Evolutionary conservation across 2,113 vertebrate genomes (phyloP).

Genomic region (Larimichthys polyactis): DNA sequence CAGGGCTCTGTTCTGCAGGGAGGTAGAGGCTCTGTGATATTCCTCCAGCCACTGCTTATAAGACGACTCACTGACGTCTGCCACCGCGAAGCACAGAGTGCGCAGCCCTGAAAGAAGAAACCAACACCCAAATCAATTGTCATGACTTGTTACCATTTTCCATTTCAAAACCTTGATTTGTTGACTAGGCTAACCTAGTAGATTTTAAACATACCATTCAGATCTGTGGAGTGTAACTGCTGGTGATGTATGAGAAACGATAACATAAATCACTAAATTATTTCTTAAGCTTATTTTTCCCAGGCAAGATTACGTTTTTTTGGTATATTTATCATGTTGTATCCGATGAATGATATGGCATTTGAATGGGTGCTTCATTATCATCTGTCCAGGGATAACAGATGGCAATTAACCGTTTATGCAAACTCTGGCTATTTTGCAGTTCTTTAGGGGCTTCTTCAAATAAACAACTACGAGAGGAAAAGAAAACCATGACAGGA

Average conservation of each 20-base stretch:
- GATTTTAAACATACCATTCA: neutral
- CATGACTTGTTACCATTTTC: neutral
- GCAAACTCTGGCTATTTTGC: neutral
- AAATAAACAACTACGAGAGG: no score
- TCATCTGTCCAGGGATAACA: neutral
- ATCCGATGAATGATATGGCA: neutral
- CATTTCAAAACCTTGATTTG: neutral
- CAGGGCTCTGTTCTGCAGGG: constrained; percentile 93
- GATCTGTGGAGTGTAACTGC: neutral
- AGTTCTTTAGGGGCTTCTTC: neutral
- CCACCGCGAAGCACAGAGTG: constrained; percentile 95
- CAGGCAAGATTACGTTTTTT: neutral
- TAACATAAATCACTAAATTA: neutral
- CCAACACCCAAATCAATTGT: constrained; percentile 7
- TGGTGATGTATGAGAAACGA: neutral
- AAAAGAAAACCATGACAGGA: no score
- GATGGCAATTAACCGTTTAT: neutral
- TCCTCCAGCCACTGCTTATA: constrained; percentile 93
- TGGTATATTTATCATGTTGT: no score
- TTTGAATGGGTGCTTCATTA: neutral
- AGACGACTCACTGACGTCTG: constrained; percentile 92
- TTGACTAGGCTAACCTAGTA: neutral
- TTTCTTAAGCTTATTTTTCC: neutral
- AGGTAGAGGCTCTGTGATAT: constrained; percentile 89
- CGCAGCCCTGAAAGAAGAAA: constrained; percentile 87